A percentile compares a stretch with the other conserved stretches of the same genome.
Conservation (phyloP, 2,113 vertebrate species). For the Leucoraja erinaceus region DNA sequence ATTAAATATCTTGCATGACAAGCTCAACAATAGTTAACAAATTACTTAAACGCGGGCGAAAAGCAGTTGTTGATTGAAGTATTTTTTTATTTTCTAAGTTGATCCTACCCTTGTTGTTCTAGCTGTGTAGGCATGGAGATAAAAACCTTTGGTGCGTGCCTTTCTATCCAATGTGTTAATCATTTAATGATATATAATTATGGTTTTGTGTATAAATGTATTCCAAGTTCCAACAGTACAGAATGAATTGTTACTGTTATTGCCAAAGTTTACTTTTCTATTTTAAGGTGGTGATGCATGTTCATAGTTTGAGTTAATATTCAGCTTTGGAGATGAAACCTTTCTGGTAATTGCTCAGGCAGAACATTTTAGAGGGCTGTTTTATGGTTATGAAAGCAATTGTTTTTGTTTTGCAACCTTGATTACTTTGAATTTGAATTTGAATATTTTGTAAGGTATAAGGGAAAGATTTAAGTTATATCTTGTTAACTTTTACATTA, state of each 20-base stretch:
- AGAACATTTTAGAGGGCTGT: conserved; percentile 40
- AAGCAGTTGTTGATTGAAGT: neutral
- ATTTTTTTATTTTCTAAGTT: neutral
- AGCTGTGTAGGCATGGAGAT: neutral
- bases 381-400: conserved; percentile 39
- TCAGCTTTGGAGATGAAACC: no score
- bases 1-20: neutral
- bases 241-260: neutral
- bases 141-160: neutral
- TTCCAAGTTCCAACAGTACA: conserved; percentile 20
- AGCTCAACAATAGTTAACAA: neutral
- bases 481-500: neutral
- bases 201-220: neutral
- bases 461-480: neutral
- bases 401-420: neutral
- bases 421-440: neutral
- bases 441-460: neutral
- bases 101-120: neutral
- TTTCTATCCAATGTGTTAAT: neutral
- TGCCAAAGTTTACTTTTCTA: neutral
- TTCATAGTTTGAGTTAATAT: neutral
- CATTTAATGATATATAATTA: conserved; percentile 9
- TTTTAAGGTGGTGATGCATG: neutral
- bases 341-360: neutral
- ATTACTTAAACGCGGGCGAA: neutral